Evolutionary conservation across 2,797 vertebrate species (phyloP).

Genomic region (Pitangus sulphuratus): DNA sequence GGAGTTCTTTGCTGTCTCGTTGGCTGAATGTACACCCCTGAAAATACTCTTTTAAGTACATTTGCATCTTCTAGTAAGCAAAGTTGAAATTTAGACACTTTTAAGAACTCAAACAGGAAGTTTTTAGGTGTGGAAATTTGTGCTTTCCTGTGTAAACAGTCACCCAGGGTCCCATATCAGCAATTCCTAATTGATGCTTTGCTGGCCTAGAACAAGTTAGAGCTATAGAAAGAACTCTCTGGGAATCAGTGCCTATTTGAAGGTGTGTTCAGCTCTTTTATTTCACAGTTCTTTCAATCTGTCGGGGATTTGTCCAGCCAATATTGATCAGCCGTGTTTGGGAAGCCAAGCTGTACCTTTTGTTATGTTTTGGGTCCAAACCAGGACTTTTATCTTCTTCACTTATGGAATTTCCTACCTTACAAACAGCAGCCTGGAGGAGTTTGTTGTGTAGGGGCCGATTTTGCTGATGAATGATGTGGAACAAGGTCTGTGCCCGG

Average conservation of each 20-base stretch:
- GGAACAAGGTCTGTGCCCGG: not conserved
- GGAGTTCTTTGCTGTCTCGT: not conserved
- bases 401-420: not conserved
- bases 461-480: not conserved
- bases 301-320: not conserved
- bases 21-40: not conserved
- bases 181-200: not conserved
- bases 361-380: not conserved
- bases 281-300: not conserved
- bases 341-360: not conserved
- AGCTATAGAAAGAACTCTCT: not conserved
- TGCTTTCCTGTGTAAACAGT: not conserved
- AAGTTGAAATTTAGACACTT: not conserved
- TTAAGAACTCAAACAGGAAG: fast-evolving
- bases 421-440: not conserved
- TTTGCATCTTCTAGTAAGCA: not conserved
- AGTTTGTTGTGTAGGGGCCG: fast-evolving
- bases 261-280: not conserved
- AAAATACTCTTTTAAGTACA: not conserved
- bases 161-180: fast-evolving
- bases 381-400: not conserved
- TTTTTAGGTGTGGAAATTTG: not conserved
- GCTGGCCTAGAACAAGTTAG: not conserved
- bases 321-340: not conserved
- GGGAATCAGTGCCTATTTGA: fast-evolving